Evolutionary conservation across 2,113 vertebrate species (phyloP).

Genomic region (Corapipo altera): DNA sequence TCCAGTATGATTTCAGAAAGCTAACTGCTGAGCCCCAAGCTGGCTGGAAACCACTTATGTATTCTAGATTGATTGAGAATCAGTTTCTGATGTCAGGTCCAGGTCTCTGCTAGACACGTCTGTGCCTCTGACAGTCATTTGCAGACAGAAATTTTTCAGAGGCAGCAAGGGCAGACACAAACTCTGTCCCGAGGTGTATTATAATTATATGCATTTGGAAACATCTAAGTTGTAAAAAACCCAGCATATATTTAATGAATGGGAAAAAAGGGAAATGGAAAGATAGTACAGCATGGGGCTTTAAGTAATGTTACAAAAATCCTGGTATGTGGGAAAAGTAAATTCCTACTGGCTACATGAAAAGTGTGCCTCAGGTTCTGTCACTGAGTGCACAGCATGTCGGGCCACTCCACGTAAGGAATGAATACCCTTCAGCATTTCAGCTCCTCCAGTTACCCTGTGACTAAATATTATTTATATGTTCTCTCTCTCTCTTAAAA

Average conservation of each 20-base stretch:
- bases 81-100: background rate
- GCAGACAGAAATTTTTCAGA: background rate
- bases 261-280: background rate
- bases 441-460: background rate
- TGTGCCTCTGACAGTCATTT: background rate
- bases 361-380: background rate
- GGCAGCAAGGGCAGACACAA: background rate
- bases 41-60: background rate
- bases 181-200: background rate
- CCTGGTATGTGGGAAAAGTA: background rate
- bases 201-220: background rate
- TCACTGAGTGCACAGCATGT: background rate
- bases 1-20: background rate
- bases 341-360: background rate
- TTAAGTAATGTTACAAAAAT: background rate
- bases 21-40: background rate
- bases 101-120: background rate
- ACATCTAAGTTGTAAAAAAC: background rate
- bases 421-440: background rate
- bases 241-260: background rate
- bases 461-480: background rate
- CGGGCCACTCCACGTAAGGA: accelerated
- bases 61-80: background rate
- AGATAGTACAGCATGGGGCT: background rate
- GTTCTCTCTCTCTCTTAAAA: background rate